Evolutionary conservation across 2,888 invertebrate genomes (phyloP).

Genomic region (Agrotis segetum): DNA sequence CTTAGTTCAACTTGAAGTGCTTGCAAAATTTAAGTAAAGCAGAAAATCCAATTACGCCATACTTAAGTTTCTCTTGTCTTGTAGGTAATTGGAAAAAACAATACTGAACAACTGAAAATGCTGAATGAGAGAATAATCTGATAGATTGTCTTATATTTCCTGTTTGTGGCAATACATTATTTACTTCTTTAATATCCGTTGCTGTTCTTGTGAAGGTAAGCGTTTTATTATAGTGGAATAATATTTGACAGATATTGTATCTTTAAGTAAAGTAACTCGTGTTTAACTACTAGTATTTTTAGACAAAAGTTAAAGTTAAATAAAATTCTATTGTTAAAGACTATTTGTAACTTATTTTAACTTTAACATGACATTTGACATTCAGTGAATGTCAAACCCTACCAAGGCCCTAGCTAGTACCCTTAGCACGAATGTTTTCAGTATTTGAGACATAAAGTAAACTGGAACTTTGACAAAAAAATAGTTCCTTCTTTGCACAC

Average conservation of each 20-base stretch:
- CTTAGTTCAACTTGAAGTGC: constrained; percentile 2
- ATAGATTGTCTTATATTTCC: constrained; percentile 5
- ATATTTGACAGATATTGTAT: background rate
- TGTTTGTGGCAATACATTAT: background rate
- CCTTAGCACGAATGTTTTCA: no score
- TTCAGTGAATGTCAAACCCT: no score
- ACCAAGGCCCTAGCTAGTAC: no score
- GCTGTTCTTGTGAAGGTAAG: background rate
- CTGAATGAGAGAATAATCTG: constrained; percentile 14
- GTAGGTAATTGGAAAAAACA: constrained; percentile 44
- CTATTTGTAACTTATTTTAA: no score
- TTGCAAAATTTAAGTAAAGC: constrained; percentile 25
- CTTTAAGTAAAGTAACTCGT: no score
- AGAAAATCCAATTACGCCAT: constrained; percentile 42
- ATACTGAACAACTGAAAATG: constrained; percentile 16
- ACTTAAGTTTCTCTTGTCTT: constrained; percentile 31
- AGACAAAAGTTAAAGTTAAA: no score
- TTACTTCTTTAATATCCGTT: constrained; percentile 2
- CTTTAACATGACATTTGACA: no score
- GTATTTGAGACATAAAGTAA: no score
- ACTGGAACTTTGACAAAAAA: no score
- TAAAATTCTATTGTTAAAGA: no score
- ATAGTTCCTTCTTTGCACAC: no score
- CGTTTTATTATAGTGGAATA: constrained; percentile 1
- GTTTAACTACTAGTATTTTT: no score